A percentile compares a stretch with the other conserved stretches of the same genome.
phyloP scores from a whole-genome alignment of 2,888 invertebrate species.

The Troides helena region DNA sequence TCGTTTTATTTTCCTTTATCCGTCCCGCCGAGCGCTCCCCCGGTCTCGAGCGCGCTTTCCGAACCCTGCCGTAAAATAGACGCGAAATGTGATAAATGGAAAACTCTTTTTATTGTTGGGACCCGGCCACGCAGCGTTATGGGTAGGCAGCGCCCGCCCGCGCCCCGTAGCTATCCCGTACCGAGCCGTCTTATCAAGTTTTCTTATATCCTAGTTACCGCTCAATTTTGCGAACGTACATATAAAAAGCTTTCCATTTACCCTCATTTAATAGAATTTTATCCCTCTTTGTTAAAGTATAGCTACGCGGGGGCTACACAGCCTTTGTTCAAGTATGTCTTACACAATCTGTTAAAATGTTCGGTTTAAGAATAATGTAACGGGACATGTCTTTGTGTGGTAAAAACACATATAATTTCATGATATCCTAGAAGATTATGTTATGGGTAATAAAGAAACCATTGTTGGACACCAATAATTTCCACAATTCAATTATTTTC shows the following conservation, averaged over 20 bases:
- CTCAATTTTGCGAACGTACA: conserved; percentile 69
- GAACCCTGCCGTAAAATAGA: conserved; percentile 78
- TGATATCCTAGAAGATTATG: too few relatives aligned
- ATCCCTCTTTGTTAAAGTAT: conserved; percentile 50
- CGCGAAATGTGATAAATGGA: conserved; percentile 80
- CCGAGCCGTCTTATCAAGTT: conserved; percentile 70
- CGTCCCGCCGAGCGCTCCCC: conserved; percentile 62
- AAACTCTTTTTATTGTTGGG: conserved; percentile 76
- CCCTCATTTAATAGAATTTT: conserved; percentile 58
- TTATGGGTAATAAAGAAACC: too few relatives aligned
- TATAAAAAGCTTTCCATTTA: conserved; percentile 57
- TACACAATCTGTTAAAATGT: conserved; percentile 29
- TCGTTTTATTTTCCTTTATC: conserved; percentile 74
- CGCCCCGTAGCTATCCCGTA: conserved; percentile 51
- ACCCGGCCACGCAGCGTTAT: conserved; percentile 70
- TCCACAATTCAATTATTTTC: too few relatives aligned
- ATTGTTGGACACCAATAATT: too few relatives aligned
- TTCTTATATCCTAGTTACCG: conserved; percentile 74
- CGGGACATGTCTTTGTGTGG: neutral
- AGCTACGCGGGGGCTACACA: conserved; percentile 53
- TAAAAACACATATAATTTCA: too few relatives aligned
- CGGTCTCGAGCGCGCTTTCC: conserved; percentile 63
- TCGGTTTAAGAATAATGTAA: neutral
- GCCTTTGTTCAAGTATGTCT: conserved; percentile 41
- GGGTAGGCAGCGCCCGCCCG: conserved; percentile 59